phyloP scores from a whole-genome alignment of 2,797 vertebrate genomes.

The Anguilla pacifica region DNA sequence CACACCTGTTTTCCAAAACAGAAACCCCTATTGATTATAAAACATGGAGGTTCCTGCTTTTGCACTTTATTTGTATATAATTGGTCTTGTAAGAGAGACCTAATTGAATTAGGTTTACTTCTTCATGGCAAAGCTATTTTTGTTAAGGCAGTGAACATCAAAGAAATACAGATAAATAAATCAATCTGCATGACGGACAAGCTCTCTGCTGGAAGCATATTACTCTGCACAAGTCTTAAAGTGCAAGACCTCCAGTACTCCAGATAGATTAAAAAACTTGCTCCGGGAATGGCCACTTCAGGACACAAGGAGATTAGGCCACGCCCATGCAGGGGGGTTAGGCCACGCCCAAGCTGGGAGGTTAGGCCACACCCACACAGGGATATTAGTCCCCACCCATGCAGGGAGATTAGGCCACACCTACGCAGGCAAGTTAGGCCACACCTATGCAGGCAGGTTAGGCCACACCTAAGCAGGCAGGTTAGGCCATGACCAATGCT shows the following conservation, averaged over 20 bases:
- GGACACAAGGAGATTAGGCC: no score
- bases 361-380: no score
- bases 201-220: slow-evolving; percentile 81
- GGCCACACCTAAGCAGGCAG: no score
- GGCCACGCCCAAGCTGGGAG: slow-evolving; percentile 45
- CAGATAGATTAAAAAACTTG: slow-evolving; percentile 87
- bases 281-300: no score
- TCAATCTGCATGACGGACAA: slow-evolving; percentile 77
- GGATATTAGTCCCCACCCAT: no score
- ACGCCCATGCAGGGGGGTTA: slow-evolving; percentile 59
- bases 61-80: background rate
- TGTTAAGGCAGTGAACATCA: slow-evolving; percentile 68
- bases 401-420: no score
- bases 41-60: background rate
- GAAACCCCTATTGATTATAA: background rate
- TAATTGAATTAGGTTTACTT: no score
- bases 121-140: background rate
- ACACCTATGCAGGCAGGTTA: no score
- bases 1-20: background rate
- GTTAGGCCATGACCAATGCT: no score
- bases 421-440: no score
- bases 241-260: slow-evolving; percentile 83
- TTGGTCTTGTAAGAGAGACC: background rate
- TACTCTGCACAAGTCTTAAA: slow-evolving; percentile 87
- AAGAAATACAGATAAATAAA: slow-evolving; percentile 70